A percentile compares a stretch with the other conserved stretches of the same genome.
These are phyloP conservation scores for Cyanoderma ruficeps DNA, from an alignment of 2,113 vertebrate genomes.

Conservation along the genomic window DNA sequence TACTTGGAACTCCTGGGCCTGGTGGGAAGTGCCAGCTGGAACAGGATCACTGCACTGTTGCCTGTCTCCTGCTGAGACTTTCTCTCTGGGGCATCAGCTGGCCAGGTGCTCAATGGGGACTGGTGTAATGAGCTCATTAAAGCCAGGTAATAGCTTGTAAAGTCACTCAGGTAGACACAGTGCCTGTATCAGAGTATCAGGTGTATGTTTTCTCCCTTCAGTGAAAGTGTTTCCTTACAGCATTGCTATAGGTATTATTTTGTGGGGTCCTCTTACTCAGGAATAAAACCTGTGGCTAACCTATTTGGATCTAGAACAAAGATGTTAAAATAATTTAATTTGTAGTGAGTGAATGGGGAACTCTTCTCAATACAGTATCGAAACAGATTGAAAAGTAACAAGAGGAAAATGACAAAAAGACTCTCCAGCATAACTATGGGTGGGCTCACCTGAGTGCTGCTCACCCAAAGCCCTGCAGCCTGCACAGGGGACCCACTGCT, in stretches of 20 bases:
- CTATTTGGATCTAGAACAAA: not conserved
- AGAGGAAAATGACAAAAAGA: not conserved
- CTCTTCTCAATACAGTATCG: rapidly evolving
- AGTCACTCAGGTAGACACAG: conserved; percentile 75
- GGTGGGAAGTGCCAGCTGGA: not conserved
- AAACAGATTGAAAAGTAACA: not conserved
- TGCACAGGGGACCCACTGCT: rapidly evolving
- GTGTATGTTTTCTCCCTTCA: conserved; percentile 16
- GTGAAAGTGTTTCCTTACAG: not conserved
- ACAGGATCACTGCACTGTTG: not conserved
- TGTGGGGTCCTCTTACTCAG: not conserved
- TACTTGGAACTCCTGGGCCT: not conserved
- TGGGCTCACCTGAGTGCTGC: not conserved
- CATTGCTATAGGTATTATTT: not conserved
- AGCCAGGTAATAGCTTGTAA: conserved; percentile 88
- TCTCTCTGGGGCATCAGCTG: not conserved
- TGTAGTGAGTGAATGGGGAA: not conserved
- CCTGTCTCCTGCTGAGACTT: not conserved
- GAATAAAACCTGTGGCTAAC: not conserved
- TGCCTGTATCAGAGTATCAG: conserved; percentile 75
- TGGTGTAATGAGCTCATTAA: conserved; percentile 95
- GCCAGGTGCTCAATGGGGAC: conserved; percentile 23
- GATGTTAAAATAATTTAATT: not conserved
- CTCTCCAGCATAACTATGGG: rapidly evolving
- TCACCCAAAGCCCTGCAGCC: not conserved